Base-by-base conservation (phyloP, 2,888 invertebrate genomes). In the Seira musarum region DNA sequence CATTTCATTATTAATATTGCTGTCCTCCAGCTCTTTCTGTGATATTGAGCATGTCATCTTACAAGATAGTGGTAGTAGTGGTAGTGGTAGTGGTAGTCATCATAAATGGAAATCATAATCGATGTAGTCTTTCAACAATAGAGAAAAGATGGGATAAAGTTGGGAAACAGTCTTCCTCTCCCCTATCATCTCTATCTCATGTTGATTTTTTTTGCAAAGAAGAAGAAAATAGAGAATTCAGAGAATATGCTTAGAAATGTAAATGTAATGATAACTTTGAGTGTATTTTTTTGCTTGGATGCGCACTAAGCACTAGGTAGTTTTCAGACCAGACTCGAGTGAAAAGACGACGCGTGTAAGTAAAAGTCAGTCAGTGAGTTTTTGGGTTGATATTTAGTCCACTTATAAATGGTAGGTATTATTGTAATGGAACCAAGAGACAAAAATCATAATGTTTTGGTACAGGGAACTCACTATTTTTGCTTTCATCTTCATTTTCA, bases 241-340 rank as follows among this genome's bases (percentile, higher is more conserved):
- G 75, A 30, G 30, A 5, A 8, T 30, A 30, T 30, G 8, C 30
- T 30, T 30, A 30, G 69, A 76, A 76, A 76, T 76, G 75, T 76
- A 76, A 69, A 76, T 69, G 68, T 69, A 76, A 64, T 60, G 30
- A 30, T 30, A 8, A 49, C 6, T 49, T 49, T 49, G 49, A 49
- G 8, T 30, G 49, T 15, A 49, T 49, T 2, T 49, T 49, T 49
- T n/a, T 30, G 30, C 30, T 2, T 30, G 30, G 8, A 30, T 30
- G 30, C 3, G 30, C 30, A 30, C 8, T 30, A 30, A n/a, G n/a
- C n/a, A n/a, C n/a, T n/a, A n/a, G n/a, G n/a, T n/a, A n/a, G n/a
- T n/a, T n/a, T n/a, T n/a, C n/a, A n/a, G n/a, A n/a, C n/a, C n/a
- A n/a, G n/a, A n/a, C n/a, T n/a, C n/a, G n/a, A n/a, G n/a, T n/a